Base-by-base conservation (phyloP, 2,797 vertebrate species). In the Danio tinwini region DNA sequence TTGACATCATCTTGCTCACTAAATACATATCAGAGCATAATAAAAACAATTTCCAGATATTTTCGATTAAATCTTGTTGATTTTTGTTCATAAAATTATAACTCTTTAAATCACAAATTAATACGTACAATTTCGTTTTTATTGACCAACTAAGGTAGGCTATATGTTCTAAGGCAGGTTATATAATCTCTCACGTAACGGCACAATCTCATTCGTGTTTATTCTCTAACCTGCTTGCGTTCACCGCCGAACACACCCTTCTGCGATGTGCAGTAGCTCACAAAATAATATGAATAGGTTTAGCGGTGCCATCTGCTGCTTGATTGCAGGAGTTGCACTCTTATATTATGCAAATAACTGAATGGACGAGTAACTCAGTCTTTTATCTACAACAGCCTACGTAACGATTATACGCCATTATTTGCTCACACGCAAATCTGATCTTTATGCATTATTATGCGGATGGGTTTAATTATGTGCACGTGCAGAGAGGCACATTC, bases 191-290 rank as follows among this genome's bases (percentile, higher is more conserved):
- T 42, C n/a, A 39, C n/a, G 7, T 42, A 8, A 9, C 7, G 2
- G 11, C n/a, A 59, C n/a, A 0, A 29, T 21, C 0, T 16, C 0
- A 7, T 39, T 52, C 7, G 8, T 56, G 14, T 50, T 67, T n/a
- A 39, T 42, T 73, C 70, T 12, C 44, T 47, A 73, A 19, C 14
- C 52, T 56, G 44, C 8, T 65, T 8, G 9, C 37, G 13, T 53
- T 14, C 61, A 45, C n/a, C 4, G 29, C 14, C n/a, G 78, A 78
- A 84, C 86, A 85, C 86, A 61, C 87, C 83, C 83, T 84, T 76
- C 76, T 73, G 39, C 58, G 6, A 12, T 12, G 21, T 59, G 14
- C 19, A 45, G 16, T 45, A 14, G 29, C 10, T 56, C 11, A 19
- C 12, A 11, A 21, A 14, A 53, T 37, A 0, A 10, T 58, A 55